These are phyloP conservation scores for Rhyacichthys aspro DNA, from an alignment of 2,797 vertebrate species.

Conservation along the genomic window DNA sequence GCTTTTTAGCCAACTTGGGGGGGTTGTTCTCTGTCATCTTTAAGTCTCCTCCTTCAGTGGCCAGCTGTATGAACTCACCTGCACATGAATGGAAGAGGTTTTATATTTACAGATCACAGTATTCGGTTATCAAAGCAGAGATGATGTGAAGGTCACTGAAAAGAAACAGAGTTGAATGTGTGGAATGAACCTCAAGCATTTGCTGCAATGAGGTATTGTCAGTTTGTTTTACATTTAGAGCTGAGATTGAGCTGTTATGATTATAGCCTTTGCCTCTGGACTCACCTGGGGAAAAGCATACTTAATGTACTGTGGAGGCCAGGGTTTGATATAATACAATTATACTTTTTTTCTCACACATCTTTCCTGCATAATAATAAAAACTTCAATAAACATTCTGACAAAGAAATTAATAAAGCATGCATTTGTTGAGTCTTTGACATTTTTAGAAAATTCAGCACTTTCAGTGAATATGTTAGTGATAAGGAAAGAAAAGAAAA, in stretches of 20 bases:
- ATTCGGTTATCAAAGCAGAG: not conserved
- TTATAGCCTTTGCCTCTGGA: too few relatives aligned
- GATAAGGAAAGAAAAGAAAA: conserved; percentile 19
- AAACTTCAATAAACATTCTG: not conserved
- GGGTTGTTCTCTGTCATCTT: conserved; percentile 90
- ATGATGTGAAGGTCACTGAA: conserved; percentile 3
- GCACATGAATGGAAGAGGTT: conserved; percentile 3
- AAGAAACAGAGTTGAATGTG: not conserved
- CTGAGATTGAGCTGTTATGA: not conserved
- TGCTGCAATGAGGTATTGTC: conserved; percentile 9
- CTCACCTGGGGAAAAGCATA: not conserved
- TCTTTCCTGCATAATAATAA: not conserved
- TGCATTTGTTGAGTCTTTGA: not conserved
- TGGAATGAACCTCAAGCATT: conserved; percentile 3
- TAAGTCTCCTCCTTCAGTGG: conserved; percentile 89
- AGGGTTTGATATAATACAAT: too few relatives aligned
- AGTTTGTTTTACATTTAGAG: conserved; percentile 6
- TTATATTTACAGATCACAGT: not conserved
- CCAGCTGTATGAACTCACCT: conserved; percentile 90
- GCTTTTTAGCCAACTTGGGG: conserved; percentile 88
- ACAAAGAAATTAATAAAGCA: conserved; percentile 4
- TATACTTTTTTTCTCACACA: too few relatives aligned
- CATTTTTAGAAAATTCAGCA: conserved; percentile 1
- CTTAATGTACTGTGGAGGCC: too few relatives aligned
- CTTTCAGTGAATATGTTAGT: conserved; percentile 8